A percentile compares a stretch with the other conserved stretches of the same genome.
These are phyloP conservation scores for Microtus ochrogaster DNA, from an alignment of 2,113 vertebrate species.

Conservation along the genomic window DNA sequence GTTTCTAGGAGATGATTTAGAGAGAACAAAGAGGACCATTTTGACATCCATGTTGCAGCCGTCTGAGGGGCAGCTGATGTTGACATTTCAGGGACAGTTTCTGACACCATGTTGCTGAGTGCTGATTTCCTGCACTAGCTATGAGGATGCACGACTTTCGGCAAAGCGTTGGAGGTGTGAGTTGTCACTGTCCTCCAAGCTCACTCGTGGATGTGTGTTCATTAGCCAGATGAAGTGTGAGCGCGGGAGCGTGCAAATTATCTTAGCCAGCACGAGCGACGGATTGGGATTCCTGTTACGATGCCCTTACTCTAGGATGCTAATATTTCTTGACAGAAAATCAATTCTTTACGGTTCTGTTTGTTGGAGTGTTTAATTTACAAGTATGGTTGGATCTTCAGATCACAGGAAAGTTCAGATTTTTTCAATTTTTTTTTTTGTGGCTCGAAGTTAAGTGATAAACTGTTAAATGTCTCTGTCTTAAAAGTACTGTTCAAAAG, in stretches of 20 bases:
- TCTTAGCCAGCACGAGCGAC: neutral
- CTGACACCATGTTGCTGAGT: neutral
- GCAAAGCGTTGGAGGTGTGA: neutral
- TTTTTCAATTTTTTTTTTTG: slow-evolving; percentile 25
- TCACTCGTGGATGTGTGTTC: slow-evolving; percentile 13
- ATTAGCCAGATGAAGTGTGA: slow-evolving; percentile 47
- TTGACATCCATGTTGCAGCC: neutral
- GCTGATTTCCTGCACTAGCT: neutral
- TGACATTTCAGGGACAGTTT: neutral
- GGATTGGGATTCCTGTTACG: slow-evolving; percentile 57
- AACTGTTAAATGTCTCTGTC: slow-evolving; percentile 20
- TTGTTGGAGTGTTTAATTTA: slow-evolving; percentile 71
- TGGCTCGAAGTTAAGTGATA: neutral
- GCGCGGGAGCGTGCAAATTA: neutral
- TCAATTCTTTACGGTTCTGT: slow-evolving; percentile 77
- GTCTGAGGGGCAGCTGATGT: neutral
- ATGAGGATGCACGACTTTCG: neutral
- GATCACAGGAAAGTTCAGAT: neutral
- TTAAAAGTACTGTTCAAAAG: neutral
- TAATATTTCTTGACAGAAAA: slow-evolving; percentile 78
- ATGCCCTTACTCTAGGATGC: slow-evolving; percentile 60
- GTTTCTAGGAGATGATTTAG: neutral
- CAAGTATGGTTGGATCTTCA: slow-evolving; percentile 38
- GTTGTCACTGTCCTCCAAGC: neutral
- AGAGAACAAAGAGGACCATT: neutral